phyloP scores from a whole-genome alignment of 2,113 vertebrate species.

The Serilophus lunatus region DNA sequence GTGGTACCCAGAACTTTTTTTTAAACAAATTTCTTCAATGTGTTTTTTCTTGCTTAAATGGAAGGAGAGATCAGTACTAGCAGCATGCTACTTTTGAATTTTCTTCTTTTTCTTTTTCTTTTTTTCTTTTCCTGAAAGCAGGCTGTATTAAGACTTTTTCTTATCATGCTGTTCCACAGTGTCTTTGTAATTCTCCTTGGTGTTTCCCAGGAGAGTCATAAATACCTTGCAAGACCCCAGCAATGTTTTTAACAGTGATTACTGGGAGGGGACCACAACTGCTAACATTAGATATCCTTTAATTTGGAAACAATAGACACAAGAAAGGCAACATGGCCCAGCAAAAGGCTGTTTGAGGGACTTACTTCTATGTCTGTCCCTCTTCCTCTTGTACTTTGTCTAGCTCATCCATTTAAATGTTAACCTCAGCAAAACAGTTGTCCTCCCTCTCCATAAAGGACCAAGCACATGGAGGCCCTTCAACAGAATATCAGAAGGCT shows the following conservation, averaged over 20 bases:
- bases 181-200: neutral
- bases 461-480: neutral
- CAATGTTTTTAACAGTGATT: neutral
- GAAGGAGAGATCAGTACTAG: neutral
- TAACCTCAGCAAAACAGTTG: neutral
- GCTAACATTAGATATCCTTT: slow-evolving; percentile 16
- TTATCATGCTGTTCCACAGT: neutral
- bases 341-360: neutral
- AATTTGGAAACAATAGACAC: slow-evolving; percentile 18
- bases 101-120: neutral
- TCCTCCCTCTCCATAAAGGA: neutral
- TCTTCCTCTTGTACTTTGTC: neutral
- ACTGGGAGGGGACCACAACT: neutral
- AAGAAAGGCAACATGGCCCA: neutral
- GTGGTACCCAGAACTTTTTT: neutral
- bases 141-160: neutral
- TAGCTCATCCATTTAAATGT: neutral
- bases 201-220: slow-evolving; percentile 29
- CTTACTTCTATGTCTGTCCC: neutral
- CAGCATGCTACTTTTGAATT: neutral
- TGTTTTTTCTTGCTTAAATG: neutral
- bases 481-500: neutral
- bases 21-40: neutral
- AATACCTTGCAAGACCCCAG: neutral
- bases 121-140: neutral